Evolutionary conservation across 92 coral and sea anemone genomes (phyloP).

Genomic region (Virgularia gustaviana): DNA sequence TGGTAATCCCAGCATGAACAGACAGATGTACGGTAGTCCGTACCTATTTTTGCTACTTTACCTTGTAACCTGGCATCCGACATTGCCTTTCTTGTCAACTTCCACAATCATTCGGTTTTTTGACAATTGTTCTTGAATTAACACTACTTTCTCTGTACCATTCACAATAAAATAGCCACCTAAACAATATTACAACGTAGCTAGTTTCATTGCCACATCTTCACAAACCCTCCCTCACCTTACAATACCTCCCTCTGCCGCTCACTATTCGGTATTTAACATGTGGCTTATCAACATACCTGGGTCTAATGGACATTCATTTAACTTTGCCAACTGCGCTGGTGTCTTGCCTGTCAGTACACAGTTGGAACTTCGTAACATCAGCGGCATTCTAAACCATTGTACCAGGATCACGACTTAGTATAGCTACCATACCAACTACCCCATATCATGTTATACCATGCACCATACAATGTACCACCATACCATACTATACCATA

Average conservation of each 20-base stretch:
- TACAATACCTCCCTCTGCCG: neutral
- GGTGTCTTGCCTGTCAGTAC: constrained; percentile 91
- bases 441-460: neutral
- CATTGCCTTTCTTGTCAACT: constrained; percentile 86
- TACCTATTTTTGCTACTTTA: constrained; percentile 14
- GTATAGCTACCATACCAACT: neutral
- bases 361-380: constrained; percentile 94
- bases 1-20: neutral
- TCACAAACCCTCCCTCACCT: neutral
- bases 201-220: neutral
- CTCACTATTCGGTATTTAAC: neutral
- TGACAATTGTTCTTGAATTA: constrained; percentile 94
- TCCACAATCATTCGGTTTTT: constrained; percentile 98
- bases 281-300: constrained; percentile 57
- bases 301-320: constrained; percentile 97
- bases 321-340: constrained; percentile 72
- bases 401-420: neutral
- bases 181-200: neutral
- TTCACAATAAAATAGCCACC: constrained; percentile 94
- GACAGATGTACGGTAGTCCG: neutral
- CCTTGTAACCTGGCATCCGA: constrained; percentile 97
- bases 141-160: constrained; percentile 94
- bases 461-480: too few species aligned
- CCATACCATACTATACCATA: too few species aligned
- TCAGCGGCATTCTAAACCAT: constrained; percentile 77